Conservation (phyloP, 2,113 vertebrate species). For the Montifringilla adamsi region DNA sequence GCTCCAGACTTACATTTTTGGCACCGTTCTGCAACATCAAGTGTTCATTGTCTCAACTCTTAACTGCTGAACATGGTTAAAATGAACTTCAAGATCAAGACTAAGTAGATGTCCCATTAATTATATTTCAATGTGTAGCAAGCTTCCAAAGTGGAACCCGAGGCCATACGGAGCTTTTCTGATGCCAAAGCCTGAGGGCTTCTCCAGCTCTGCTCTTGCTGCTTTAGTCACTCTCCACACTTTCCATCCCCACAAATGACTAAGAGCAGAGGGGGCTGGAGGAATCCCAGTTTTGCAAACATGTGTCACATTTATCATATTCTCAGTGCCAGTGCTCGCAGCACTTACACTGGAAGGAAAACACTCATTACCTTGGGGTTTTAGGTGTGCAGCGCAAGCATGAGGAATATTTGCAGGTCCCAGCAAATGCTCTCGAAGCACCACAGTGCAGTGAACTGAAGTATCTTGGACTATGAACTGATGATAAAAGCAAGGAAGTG, state of each 20-base stretch:
- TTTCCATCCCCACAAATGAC: not conserved
- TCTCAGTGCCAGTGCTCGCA: rapidly evolving
- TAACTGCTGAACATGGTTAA: not conserved
- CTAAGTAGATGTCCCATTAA: not conserved
- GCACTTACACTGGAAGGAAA: not conserved
- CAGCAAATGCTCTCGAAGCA: not conserved
- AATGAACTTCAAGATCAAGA: conserved; percentile 21
- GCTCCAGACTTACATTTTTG: not conserved
- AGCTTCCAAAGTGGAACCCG: not conserved
- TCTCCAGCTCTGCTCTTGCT: not conserved
- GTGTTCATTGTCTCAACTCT: not conserved
- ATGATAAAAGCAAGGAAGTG: not conserved
- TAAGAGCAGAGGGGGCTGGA: not conserved
- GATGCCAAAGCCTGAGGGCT: conserved; percentile 32
- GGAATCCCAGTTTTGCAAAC: not conserved
- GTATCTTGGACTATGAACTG: not conserved
- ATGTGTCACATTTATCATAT: not conserved
- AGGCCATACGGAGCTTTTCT: not conserved
- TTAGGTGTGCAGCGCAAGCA: not conserved
- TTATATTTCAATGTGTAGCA: not conserved
- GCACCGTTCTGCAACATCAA: not conserved
- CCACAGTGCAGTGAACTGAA: not conserved
- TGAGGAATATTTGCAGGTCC: not conserved
- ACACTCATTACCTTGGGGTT: not conserved
- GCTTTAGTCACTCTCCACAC: not conserved